A percentile compares a stretch with the other conserved stretches of the same genome.
Conservation (phyloP, 2,888 invertebrate genomes). For the Ochropleura plecta region DNA sequence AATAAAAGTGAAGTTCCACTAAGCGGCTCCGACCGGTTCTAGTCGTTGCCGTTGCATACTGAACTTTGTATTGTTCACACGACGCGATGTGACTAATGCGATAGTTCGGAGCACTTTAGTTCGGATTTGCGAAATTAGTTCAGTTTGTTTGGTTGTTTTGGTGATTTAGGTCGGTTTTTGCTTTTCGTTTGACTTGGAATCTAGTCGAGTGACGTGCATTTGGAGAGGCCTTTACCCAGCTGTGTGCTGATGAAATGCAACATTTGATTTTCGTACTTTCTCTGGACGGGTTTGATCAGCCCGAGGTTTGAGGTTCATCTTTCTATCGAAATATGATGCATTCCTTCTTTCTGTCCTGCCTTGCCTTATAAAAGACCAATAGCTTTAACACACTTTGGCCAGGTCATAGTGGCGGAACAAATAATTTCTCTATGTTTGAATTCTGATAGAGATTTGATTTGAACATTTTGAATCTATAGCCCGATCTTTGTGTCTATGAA, state of each 20-base stretch:
- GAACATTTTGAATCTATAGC: background rate
- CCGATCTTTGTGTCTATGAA: background rate
- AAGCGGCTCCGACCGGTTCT: constrained; percentile 61
- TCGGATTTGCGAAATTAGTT: constrained; percentile 26
- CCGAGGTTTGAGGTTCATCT: background rate
- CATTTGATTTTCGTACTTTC: background rate
- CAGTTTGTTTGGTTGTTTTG: background rate
- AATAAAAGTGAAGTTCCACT: constrained; percentile 67
- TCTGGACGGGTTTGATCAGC: background rate
- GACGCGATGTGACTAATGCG: constrained; percentile 44
- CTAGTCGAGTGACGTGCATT: background rate
- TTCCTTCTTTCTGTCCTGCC: too few relatives aligned
- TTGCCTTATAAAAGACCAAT: background rate
- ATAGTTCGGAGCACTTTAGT: constrained; percentile 27
- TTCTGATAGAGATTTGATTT: background rate
- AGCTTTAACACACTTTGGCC: background rate
- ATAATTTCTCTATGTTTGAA: background rate
- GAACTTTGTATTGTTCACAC: constrained; percentile 63
- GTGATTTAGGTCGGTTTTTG: constrained; percentile 23
- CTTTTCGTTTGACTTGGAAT: background rate
- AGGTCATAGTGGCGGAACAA: background rate
- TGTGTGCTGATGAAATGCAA: background rate
- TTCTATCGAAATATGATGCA: background rate
- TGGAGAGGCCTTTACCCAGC: background rate
- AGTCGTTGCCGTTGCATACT: constrained; percentile 50